These are phyloP conservation scores for Caenorhabditis tropicalis DNA, from an alignment of 1,140 invertebrate genomes.

Conservation along the genomic window DNA sequence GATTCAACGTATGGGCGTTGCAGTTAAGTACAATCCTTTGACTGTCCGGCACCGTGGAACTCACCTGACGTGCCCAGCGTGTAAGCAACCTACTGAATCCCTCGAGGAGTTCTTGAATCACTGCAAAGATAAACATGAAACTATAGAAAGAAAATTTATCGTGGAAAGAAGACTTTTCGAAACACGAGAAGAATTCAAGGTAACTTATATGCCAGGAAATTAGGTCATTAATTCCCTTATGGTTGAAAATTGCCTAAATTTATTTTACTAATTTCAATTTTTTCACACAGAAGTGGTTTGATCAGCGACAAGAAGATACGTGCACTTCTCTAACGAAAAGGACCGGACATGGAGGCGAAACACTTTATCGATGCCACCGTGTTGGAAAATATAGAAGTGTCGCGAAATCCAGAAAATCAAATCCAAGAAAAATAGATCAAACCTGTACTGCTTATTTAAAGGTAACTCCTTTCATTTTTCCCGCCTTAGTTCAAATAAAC, in stretches of 20 bases:
- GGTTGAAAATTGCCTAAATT: background rate
- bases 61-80: background rate
- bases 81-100: background rate
- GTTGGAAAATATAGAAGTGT: slow-evolving; percentile 7
- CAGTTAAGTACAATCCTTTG: background rate
- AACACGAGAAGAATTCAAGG: slow-evolving; percentile 1
- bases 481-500: background rate
- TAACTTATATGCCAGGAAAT: background rate
- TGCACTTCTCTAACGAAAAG: background rate
- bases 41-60: background rate
- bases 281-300: slow-evolving; percentile 24
- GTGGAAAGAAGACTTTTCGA: background rate
- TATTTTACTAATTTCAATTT: background rate
- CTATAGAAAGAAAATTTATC: background rate
- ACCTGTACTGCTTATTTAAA: slow-evolving; percentile 28
- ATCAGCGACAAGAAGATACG: slow-evolving; percentile 19
- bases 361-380: background rate
- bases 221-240: background rate
- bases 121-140: background rate
- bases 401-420: slow-evolving; percentile 11
- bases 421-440: slow-evolving; percentile 8
- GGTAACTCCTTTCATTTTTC: background rate
- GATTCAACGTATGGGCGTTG: background rate
- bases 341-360: slow-evolving; percentile 9
- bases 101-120: background rate